Base-by-base conservation (phyloP, 2,113 vertebrate genomes). In the Xenopus borealis region DNA sequence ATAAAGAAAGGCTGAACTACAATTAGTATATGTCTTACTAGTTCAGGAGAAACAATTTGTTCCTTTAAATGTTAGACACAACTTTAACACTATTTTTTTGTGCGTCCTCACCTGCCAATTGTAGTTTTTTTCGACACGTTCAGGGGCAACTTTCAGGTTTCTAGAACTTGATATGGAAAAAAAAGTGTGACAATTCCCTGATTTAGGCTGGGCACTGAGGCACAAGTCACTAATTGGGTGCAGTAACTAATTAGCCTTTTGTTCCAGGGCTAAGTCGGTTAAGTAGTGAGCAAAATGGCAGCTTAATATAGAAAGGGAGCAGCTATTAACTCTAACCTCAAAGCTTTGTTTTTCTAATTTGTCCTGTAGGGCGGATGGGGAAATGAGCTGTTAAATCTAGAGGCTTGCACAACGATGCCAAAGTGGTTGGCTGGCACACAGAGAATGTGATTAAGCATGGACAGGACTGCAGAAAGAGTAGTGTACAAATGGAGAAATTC, bases 171-270 rank as follows among this genome's bases (percentile, higher is more conserved):
- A 23, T 30, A 69, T 75, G 72, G 69, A 40, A 40, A 40, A 40
- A 64, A 76, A 62, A 16, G 12, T 55, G 45, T 70, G 47, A 69
- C 74, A 76, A 75, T 76, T 76, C 10, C 63, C 66, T 46, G 47
- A 55, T 76, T 47, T 23, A 61, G 18, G 55, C 17, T 58, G 55
- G 55, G 27, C 1, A 27, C 69, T 44, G 55, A 76, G 74, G 63
- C 66, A 45, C 33, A 17, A 62, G 55, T 69, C 65, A 75, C 66
- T 76, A 76, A 76, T 76, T 76, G 74, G 74, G 59, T 70, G 66
- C 74, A 76, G 66, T 18, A 70, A 76, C 59, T 76, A 76, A 76
- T 76, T 76, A 76, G 74, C 74, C 74, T 76, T 76, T 76, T 76
- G 74, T 76, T 76, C 74, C 59, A 64, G 59, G 66, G 50, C 47